Base-by-base conservation (phyloP, 2,113 vertebrate species). In the Camelus dromedarius region DNA sequence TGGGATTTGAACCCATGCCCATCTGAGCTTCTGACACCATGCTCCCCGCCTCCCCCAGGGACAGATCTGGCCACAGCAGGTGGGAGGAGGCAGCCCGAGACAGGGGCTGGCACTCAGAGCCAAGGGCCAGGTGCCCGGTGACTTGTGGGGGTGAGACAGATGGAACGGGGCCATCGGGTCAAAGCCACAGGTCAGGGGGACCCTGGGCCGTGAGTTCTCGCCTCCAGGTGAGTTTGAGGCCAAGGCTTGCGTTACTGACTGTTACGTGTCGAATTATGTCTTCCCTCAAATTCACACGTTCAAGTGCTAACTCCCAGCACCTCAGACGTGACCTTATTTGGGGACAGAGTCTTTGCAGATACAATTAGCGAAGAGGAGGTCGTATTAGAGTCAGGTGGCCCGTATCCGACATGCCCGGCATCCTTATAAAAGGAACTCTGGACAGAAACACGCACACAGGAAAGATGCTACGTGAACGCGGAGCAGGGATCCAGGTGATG, bases 381-480 rank as follows among this genome's bases (percentile, higher is more conserved):
- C 16, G 15, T 4, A 8, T 15, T 84, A 70, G 32, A 11, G 19
- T 5, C 7, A 15, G 70, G 54, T 14, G 69, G 54, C 35, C 32
- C 2, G 0, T 50, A 62, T 13, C 15, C n/a, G 24, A 28, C 0
- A 0, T 6, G 56, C 30, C 48, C 0, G 11, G 30, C 22, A 58
- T 66, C 16, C 22, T 58, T 32, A 10, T 19, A 2, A 48, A 60
- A 20, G 46, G 18, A 35, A 3, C 4, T 15, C 35, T 24, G 60
- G 70, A 18, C 38, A 6, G 38, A 35, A 5, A 60, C 28, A 8
- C 0, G 5, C 35, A 54, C 46, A 30, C 8, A 2, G 42, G 46
- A 62, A n/a, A 16, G 22, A 46, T 0, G 8, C 86, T 9, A 0
- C 0, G 8, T 22, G 24, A 56, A 22, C 35, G 0, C 4, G 32